Evolutionary conservation across 2,888 invertebrate genomes (phyloP), one percentile per base, ranked within the genome.

Genomic region (Rhamphomyia laevipes): DNA sequence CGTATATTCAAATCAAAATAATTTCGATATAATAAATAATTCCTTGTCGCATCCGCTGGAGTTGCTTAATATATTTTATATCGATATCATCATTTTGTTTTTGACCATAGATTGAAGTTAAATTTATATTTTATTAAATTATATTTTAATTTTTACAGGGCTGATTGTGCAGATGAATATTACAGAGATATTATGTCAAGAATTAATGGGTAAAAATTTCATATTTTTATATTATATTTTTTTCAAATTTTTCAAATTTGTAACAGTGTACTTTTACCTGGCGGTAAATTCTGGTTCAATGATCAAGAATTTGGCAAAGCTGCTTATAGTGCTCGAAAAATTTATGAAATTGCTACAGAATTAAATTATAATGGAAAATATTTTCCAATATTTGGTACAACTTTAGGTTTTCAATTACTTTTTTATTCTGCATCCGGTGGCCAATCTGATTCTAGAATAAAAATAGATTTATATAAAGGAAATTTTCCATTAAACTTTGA

Each of bases 381-480:
- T 59, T 90, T 91, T 63, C 93, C 94, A 0, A 62, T 95, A 42
- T 86, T 86, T 75, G 93, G 90, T 1, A 91, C 84, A 1, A 94
- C 94, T 58, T 75, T 91, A 35, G 94, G 94, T 3, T 87, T 89
- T 65, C 86, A 94, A 65, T 71, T 89, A 33, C 65, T 90, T 48
- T 72, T 83, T 16, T 80, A 80, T 50, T 68, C 84, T 3, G 82
- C 76, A 2, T 72, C 77, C 1, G 61, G 72, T 33, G 56, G 57
- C 2, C 61, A 65, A 30, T 7, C n/a, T 15, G 12, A 16, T 38
- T 11, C n/a, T 12, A 38, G 17, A 17, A 11, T 10, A 38, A 61
- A 72, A 27, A 27, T 27, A 9, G 2, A 2, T 27, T 75, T 78
- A 1, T 64, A 67, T 46, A 75, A 75, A 53, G 69, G 75, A 10